These are phyloP conservation scores for Saccopteryx leptura DNA, from an alignment of 2,113 vertebrate genomes.

Conservation along the genomic window DNA sequence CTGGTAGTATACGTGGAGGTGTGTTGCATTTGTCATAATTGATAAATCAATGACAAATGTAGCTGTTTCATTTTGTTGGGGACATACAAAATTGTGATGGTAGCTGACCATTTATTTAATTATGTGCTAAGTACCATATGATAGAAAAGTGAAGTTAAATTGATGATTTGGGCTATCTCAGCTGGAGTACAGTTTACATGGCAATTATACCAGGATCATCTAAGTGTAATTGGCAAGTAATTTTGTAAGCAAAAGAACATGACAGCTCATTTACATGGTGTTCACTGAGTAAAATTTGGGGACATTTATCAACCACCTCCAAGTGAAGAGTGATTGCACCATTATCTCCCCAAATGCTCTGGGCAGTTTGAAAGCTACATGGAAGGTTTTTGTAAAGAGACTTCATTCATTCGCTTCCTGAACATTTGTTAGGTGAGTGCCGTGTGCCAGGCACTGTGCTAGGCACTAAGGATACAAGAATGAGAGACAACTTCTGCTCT, in stretches of 20 bases:
- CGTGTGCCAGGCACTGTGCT: background rate
- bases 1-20: slow-evolving; percentile 10
- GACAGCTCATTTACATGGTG: slow-evolving; percentile 85
- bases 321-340: slow-evolving; percentile 63
- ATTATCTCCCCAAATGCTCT: slow-evolving; percentile 31
- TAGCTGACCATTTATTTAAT: slow-evolving; percentile 80
- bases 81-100: slow-evolving; percentile 68
- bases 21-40: slow-evolving; percentile 42
- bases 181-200: slow-evolving; percentile 68
- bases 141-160: slow-evolving; percentile 80
- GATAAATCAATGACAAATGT: slow-evolving; percentile 62
- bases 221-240: slow-evolving; percentile 81
- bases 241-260: slow-evolving; percentile 82
- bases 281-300: slow-evolving; percentile 82
- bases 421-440: background rate
- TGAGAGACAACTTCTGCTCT: background rate
- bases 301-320: slow-evolving; percentile 80
- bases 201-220: slow-evolving; percentile 76
- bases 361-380: background rate
- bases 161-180: slow-evolving; percentile 78
- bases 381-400: background rate
- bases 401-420: background rate
- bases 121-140: slow-evolving; percentile 72
- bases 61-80: slow-evolving; percentile 64
- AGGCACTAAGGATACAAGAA: background rate